Percentiles rank a stretch among this genome's conserved stretches.
phyloP scores from a whole-genome alignment of 2,888 invertebrate species.

The Hypomecis atomaria region DNA sequence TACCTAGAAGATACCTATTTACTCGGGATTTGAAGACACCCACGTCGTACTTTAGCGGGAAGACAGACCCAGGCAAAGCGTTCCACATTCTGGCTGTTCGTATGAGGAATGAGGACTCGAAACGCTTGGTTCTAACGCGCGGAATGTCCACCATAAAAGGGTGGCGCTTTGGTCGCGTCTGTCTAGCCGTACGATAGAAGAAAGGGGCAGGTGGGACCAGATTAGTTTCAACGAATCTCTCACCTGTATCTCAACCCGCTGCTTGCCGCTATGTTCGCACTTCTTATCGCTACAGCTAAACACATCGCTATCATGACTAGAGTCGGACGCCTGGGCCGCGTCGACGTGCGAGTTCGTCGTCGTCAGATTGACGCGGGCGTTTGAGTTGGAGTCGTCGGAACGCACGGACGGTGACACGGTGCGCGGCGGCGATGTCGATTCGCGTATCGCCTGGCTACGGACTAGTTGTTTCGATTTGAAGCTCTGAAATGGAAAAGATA shows the following conservation, averaged over 20 bases:
- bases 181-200: too few relatives aligned
- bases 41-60: too few relatives aligned
- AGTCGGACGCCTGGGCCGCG: conserved; percentile 48
- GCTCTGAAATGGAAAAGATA: conserved; percentile 58
- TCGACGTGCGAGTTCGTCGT: conserved; percentile 36
- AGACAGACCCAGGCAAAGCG: too few relatives aligned
- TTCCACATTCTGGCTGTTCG: too few relatives aligned
- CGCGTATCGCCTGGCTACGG: conserved; percentile 95
- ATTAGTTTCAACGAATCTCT: conserved; percentile 23
- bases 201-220: too few relatives aligned
- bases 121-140: too few relatives aligned
- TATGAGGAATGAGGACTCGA: too few relatives aligned
- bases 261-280: conserved; percentile 52
- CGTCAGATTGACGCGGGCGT: conserved; percentile 42
- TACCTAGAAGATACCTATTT: too few relatives aligned
- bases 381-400: conserved; percentile 34
- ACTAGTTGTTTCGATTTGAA: conserved; percentile 93
- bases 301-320: conserved; percentile 70
- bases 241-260: conserved; percentile 79
- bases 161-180: too few relatives aligned
- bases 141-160: too few relatives aligned
- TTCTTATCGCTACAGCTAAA: conserved; percentile 49
- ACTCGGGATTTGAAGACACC: too few relatives aligned
- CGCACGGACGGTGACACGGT: conserved; percentile 74
- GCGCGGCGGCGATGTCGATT: conserved; percentile 89